Evolutionary conservation across 2,113 vertebrate genomes (phyloP).

Genomic region (Epinephelus lanceolatus): DNA sequence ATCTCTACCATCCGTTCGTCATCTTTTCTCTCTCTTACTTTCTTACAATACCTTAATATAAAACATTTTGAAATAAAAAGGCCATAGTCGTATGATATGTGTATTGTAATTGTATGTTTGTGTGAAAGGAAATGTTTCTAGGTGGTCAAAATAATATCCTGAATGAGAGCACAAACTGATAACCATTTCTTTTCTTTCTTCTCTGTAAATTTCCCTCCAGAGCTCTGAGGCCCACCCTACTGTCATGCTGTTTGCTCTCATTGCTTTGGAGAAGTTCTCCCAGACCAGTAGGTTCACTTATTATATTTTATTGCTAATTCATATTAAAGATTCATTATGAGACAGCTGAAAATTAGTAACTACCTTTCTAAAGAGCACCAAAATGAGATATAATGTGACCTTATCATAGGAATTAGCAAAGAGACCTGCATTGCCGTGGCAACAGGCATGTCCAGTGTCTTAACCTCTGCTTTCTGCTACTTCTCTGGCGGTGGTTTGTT

Average conservation of each 20-base stretch:
- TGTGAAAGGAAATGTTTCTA: neutral
- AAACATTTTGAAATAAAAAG: too few relatives aligned
- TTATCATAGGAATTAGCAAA: neutral
- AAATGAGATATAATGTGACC: neutral
- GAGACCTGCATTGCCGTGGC: neutral
- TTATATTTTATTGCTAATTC: neutral
- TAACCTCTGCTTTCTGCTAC: neutral
- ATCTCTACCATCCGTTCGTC: too few relatives aligned
- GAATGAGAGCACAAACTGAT: neutral
- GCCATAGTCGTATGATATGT: neutral
- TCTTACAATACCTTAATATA: too few relatives aligned
- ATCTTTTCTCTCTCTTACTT: too few relatives aligned
- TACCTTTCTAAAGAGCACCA: neutral
- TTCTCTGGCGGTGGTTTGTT: neutral
- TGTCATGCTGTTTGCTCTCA: conserved; percentile 99
- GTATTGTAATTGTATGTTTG: neutral
- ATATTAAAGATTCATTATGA: neutral
- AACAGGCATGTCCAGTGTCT: neutral
- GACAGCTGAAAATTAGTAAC: neutral
- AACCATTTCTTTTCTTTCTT: neutral
- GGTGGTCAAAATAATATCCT: neutral
- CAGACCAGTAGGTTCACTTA: conserved; percentile 93
- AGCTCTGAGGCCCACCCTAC: conserved; percentile 96
- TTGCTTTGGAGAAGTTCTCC: conserved; percentile 99
- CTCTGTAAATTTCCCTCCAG: conserved; percentile 78